Base-by-base conservation (phyloP, 2,888 invertebrate species). In the Epinotia demarniana region DNA sequence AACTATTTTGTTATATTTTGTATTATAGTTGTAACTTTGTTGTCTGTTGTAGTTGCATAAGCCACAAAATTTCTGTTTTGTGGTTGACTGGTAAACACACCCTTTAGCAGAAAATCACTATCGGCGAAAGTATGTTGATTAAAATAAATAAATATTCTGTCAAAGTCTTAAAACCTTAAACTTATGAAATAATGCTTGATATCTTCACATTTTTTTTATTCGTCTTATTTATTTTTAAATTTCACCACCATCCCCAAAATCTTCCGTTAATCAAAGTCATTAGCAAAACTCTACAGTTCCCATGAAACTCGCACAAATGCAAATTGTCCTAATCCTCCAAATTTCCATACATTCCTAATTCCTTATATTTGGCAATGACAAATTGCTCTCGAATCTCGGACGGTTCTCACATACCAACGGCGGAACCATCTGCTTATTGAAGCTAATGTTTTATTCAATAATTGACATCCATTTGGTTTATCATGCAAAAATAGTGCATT, bases 401-500 rank as follows among this genome's bases (percentile, higher is more conserved):
- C 73, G 80, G 82, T 91, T 91, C 90, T 88, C 92, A 91, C 89
- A 89, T 88, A 89, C 87, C 81, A 85, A 88, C 81, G 67, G 77
- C 77, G 69, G n/a, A 73, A 67, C 81, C 89, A 89, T 89, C 90
- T 90, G 90, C 87, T 84, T 83, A 84, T 86, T 87, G 85, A 84
- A 79, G 79, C 79, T 81, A 81, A 91, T 90, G 90, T 88, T 89
- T 89, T 89, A 92, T 92, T 89, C 91, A 92, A 83, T 91, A 90
- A 92, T 91, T 91, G 91, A 89, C 88, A 84, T 85, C 87, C 84
- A 87, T 88, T 88, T 87, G 86, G 82, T 89, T 91, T 93, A 87
- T 93, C 85, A 94, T 94, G 94, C 90, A 90, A 93, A 93, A 85
- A 85, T 79, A 82, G 80, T 77, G 84, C 81, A 88, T 91, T 92